A percentile compares a stretch with the other conserved stretches of the same genome.
Conservation (phyloP, 2,113 vertebrate genomes). For the Motacilla tschutschensis region DNA sequence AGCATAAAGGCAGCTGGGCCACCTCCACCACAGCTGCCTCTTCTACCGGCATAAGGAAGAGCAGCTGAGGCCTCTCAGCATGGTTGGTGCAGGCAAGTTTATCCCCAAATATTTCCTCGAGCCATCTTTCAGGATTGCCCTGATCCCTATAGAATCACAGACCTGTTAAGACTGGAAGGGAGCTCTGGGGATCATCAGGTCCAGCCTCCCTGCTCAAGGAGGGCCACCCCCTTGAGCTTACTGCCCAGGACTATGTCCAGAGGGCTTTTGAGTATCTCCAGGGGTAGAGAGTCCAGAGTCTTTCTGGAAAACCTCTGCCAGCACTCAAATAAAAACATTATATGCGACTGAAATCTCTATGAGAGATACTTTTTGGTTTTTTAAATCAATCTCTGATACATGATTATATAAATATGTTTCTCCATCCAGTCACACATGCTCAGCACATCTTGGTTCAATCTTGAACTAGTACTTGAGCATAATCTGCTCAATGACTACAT, state of each 20-base stretch:
- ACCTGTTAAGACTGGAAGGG: neutral
- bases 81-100: accelerated
- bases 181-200: neutral
- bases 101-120: neutral
- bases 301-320: neutral
- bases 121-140: neutral
- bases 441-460: neutral
- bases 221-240: neutral
- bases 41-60: accelerated
- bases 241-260: neutral
- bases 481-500: neutral
- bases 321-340: neutral
- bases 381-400: neutral
- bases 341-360: neutral
- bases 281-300: neutral
- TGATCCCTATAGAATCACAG: neutral
- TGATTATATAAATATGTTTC: neutral
- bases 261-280: neutral
- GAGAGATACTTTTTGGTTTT: neutral
- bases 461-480: neutral
- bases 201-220: neutral
- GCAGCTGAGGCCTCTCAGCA: neutral
- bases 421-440: neutral
- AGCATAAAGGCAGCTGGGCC: accelerated
- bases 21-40: neutral